phyloP scores from a whole-genome alignment of 2,888 invertebrate species.

The Cecidostiba fungosa region DNA sequence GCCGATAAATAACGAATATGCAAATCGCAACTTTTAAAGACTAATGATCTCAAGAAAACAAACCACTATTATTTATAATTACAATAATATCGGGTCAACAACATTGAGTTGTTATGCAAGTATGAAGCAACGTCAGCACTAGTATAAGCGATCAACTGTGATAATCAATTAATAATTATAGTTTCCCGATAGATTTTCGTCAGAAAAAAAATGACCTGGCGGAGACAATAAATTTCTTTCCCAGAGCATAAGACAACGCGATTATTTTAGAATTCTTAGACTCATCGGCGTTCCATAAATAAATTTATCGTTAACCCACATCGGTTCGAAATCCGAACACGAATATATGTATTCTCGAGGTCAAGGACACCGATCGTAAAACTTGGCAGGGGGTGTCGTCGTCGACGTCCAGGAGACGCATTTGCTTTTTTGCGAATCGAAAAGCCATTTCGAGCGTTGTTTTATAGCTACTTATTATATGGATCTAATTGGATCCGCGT shows the following conservation, averaged over 20 bases:
- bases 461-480: constrained; percentile 16
- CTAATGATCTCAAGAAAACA: not conserved
- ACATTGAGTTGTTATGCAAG: too few species aligned
- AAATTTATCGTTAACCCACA: constrained; percentile 54
- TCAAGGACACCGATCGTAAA: constrained; percentile 52
- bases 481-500: constrained; percentile 27
- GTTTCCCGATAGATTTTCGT: too few species aligned
- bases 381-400: not conserved
- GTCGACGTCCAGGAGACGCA: not conserved
- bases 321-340: constrained; percentile 42
- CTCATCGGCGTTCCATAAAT: constrained; percentile 45
- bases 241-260: not conserved
- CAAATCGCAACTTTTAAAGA: not conserved
- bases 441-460: not conserved
- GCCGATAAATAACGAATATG: not conserved
- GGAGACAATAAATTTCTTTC: not conserved
- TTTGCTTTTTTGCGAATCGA: not conserved
- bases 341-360: constrained; percentile 35
- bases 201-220: not conserved
- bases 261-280: constrained; percentile 24
- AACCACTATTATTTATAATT: too few species aligned
- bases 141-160: too few species aligned
- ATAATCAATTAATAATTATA: not conserved
- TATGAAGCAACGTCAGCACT: too few species aligned
- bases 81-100: too few species aligned